phyloP scores from a whole-genome alignment of 2,113 vertebrate genomes.

The Pelobates fuscus region DNA sequence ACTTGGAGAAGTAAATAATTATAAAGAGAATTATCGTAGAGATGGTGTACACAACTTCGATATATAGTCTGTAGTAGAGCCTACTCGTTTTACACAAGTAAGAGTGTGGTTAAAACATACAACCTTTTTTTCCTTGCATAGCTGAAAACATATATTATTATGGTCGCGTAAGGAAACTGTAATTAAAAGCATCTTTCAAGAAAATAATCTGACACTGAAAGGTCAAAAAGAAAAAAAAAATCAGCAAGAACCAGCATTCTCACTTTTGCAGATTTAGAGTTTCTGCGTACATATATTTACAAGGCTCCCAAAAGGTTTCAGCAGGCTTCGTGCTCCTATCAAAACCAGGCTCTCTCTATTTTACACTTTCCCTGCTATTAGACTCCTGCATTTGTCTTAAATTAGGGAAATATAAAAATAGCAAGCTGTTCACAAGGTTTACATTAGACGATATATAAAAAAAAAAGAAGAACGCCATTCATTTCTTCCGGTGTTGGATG shows the following conservation, averaged over 20 bases:
- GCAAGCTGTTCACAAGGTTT: conserved; percentile 46
- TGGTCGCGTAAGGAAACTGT: conserved; percentile 32
- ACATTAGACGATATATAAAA: conserved; percentile 32
- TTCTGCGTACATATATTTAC: conserved; percentile 41
- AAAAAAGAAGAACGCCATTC: conserved; percentile 26
- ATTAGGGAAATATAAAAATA: conserved; percentile 42
- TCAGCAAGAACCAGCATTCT: background rate
- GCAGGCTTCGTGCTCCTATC: conserved; percentile 25
- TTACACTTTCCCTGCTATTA: conserved; percentile 41
- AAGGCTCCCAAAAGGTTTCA: conserved; percentile 29
- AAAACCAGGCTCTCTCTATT: conserved; percentile 39
- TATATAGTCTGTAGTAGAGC: background rate
- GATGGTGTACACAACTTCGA: background rate
- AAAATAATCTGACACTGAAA: conserved; percentile 30
- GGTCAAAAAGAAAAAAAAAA: conserved; percentile 17
- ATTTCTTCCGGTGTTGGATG: conserved; percentile 26
- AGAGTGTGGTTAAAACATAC: conserved; percentile 15
- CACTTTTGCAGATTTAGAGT: background rate
- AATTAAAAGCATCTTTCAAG: conserved; percentile 42
- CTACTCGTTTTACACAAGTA: conserved; percentile 39
- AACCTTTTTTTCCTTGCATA: background rate
- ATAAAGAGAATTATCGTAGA: background rate
- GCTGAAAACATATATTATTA: conserved; percentile 18
- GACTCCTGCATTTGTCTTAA: conserved; percentile 19
- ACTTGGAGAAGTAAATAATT: background rate